Conservation (phyloP, 2,113 vertebrate species). For the Thermophis baileyi region DNA sequence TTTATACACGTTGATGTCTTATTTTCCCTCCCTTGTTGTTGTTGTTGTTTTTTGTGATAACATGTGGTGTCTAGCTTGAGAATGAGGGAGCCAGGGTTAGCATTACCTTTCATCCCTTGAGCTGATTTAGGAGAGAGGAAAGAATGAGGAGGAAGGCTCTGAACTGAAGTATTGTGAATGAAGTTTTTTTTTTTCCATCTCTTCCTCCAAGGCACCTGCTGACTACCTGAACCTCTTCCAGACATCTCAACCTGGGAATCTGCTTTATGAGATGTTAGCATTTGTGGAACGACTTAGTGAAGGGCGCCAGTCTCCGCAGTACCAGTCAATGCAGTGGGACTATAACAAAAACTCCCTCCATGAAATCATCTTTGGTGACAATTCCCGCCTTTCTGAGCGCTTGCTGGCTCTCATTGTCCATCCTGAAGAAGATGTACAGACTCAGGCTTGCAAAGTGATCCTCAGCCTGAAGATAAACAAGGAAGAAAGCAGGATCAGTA, state of each 20-base stretch:
- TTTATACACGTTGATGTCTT: neutral
- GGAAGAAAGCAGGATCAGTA: neutral
- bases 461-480: constrained; percentile 40
- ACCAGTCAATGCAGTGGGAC: constrained; percentile 44
- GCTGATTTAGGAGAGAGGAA: neutral
- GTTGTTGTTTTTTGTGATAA: neutral
- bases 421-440: constrained; percentile 44
- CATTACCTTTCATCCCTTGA: neutral
- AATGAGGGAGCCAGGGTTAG: neutral
- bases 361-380: constrained; percentile 26
- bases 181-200: fast-evolving
- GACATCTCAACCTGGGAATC: neutral
- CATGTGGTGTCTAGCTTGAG: neutral
- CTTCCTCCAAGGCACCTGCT: constrained; percentile 11
- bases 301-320: constrained; percentile 44
- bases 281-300: constrained; percentile 43
- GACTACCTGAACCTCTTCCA: constrained; percentile 53
- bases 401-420: constrained; percentile 37
- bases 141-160: neutral
- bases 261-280: constrained; percentile 34
- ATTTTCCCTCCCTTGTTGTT: too few relatives aligned
- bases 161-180: neutral
- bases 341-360: constrained; percentile 39
- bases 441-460: constrained; percentile 45
- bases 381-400: neutral